phyloP scores from a whole-genome alignment of 2,113 vertebrate genomes.

The Chaetodon trifascialis region DNA sequence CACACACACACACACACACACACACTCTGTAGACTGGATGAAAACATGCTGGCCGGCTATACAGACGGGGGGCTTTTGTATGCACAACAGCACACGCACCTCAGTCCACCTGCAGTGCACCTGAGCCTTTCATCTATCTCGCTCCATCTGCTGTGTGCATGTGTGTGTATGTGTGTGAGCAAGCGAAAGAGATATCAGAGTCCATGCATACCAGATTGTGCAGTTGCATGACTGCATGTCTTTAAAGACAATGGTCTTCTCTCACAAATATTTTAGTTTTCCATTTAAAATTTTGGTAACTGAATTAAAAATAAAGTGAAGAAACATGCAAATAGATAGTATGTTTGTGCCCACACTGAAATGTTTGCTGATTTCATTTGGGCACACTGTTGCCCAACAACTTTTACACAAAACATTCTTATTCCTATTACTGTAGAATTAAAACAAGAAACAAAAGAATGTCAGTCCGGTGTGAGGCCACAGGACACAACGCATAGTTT shows the following conservation, averaged over 20 bases:
- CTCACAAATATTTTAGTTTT: background rate
- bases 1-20: slow-evolving; percentile 10
- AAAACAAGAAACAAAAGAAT: background rate
- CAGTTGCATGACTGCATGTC: background rate
- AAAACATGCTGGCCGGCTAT: slow-evolving; percentile 24
- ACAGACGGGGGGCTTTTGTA: slow-evolving; percentile 45
- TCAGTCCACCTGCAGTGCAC: slow-evolving; percentile 53
- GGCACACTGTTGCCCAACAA: background rate
- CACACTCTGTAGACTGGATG: slow-evolving; percentile 14
- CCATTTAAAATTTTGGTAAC: background rate
- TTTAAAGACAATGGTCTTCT: background rate
- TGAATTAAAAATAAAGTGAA: background rate
- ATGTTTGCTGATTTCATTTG: too few relatives aligned
- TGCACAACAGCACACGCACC: slow-evolving; percentile 32
- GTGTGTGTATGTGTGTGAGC: background rate
- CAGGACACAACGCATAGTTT: slow-evolving; percentile 6
- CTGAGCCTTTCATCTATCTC: slow-evolving; percentile 50
- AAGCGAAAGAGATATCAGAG: slow-evolving; percentile 28
- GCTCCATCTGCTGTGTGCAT: slow-evolving; percentile 43
- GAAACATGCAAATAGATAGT: too few relatives aligned
- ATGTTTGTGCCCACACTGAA: too few relatives aligned
- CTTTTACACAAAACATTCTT: background rate
- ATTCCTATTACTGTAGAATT: background rate
- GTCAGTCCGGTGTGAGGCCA: background rate
- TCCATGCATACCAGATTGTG: background rate